Evolutionary conservation across 92 coral and sea anemone species (phyloP), one percentile per base, ranked within the genome.

Genomic region (Anthopleura xanthogrammica): DNA sequence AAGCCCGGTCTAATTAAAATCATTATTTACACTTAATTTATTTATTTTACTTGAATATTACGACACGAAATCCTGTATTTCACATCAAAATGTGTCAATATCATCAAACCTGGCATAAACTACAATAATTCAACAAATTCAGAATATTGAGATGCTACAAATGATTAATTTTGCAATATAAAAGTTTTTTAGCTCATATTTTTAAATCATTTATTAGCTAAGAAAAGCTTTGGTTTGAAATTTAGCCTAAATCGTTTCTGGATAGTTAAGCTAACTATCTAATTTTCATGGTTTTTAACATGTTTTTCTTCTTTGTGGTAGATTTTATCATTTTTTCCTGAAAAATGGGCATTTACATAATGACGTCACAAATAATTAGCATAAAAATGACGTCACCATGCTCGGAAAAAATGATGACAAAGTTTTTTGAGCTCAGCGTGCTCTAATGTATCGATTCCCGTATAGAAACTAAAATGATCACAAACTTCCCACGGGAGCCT

Each of bases 341-440:
- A 43, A 43, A 43, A 43, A 4, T 2, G 2, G 7, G 4, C 7
- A 43, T 43, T 17, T 60, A 17, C 3, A 19, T 17, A 0, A 19
- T 60, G 68, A 13, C 68, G 68, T 60, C 68, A 60, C 5, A 60
- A 60, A 0, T 29, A 72, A 72, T 72, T 72, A 0, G 48, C 76
- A 72, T 72, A 72, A 72, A 23, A 16, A 72, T 72, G 76, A 72
- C 76, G 76, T 72, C 76, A 72, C 76, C 76, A 72, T 72, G 50
- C 76, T 72, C 48, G 76, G 13, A 72, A 72, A 72, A 72, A 72
- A 72, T 72, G 76, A 48, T 72, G 76, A 42, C 76, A 72, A 72
- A 72, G 76, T 36, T 72, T 72, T 72, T 72, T 72, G 76, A 72
- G n/a, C 29, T 72, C 76, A 72, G 76, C 7, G 50, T 72, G 46